phyloP scores from a whole-genome alignment of 2,888 invertebrate genomes.

The Pristionchus fissidentatus region DNA sequence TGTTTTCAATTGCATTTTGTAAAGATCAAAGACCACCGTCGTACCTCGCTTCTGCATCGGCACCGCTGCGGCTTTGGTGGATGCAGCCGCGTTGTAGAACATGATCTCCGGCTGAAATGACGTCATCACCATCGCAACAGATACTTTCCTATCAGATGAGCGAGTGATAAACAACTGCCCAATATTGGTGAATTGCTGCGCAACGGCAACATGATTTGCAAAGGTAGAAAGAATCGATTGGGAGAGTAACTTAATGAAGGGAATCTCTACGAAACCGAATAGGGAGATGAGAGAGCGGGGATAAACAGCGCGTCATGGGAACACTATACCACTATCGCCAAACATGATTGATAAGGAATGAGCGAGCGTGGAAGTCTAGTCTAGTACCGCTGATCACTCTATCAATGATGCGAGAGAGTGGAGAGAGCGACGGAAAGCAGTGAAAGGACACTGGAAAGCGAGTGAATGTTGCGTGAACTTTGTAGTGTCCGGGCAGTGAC shows the following conservation, averaged over 20 bases:
- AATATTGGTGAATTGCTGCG: too few relatives aligned
- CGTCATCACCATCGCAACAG: background rate
- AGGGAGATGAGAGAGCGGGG: too few relatives aligned
- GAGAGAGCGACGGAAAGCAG: background rate
- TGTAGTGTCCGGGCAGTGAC: background rate
- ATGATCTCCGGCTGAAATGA: slow-evolving; percentile 37
- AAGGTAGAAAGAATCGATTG: too few relatives aligned
- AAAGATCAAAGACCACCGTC: background rate
- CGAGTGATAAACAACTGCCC: background rate
- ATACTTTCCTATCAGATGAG: background rate
- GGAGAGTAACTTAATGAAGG: too few relatives aligned
- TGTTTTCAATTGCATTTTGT: too few relatives aligned
- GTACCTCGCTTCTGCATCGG: background rate
- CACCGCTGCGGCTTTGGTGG: background rate
- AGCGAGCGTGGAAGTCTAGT: slow-evolving; percentile 28
- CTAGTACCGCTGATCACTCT: background rate
- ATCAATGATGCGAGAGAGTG: background rate
- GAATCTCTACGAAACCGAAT: too few relatives aligned
- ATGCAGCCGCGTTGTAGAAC: slow-evolving; percentile 31
- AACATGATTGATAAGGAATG: too few relatives aligned
- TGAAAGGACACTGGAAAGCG: slow-evolving; percentile 10
- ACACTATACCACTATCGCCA: too few relatives aligned
- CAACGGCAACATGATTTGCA: too few relatives aligned
- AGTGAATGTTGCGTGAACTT: background rate
- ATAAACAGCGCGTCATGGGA: background rate